Evolutionary conservation across 2,113 vertebrate species (phyloP).

Genomic region (Aspiorhynchus laticeps): DNA sequence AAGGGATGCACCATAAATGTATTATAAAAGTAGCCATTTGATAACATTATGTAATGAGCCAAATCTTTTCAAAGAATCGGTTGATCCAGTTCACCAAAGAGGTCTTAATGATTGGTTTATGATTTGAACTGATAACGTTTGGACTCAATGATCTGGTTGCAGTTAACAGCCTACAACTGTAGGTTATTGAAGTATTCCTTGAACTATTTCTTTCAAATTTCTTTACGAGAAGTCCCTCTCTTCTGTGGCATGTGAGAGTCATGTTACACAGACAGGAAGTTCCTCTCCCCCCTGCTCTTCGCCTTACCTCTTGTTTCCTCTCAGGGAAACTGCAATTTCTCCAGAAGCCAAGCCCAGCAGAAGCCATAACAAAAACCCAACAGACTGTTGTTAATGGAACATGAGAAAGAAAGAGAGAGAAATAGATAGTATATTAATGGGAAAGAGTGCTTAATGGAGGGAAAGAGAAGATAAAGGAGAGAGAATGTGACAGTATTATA

Average conservation of each 20-base stretch:
- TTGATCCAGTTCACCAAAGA: neutral
- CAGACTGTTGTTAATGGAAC: neutral
- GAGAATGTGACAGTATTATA: neutral
- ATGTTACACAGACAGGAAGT: neutral
- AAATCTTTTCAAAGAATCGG: neutral
- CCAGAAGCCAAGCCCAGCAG: neutral
- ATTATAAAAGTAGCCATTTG: neutral
- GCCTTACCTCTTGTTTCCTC: conserved; percentile 15
- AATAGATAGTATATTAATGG: neutral
- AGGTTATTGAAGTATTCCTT: no score
- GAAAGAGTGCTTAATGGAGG: neutral
- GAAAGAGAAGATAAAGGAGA: neutral
- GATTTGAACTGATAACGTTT: neutral
- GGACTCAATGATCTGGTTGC: neutral
- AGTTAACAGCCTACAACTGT: no score
- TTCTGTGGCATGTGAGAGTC: neutral
- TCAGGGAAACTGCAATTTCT: conserved; percentile 7
- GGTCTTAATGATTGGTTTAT: neutral
- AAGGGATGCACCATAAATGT: neutral
- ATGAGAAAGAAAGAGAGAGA: neutral
- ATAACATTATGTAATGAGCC: neutral
- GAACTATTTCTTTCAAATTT: neutral
- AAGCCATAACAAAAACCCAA: neutral
- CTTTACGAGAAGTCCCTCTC: neutral
- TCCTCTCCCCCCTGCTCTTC: neutral